Conservation (phyloP, 2,888 invertebrate species). For the Taenaris catops region DNA sequence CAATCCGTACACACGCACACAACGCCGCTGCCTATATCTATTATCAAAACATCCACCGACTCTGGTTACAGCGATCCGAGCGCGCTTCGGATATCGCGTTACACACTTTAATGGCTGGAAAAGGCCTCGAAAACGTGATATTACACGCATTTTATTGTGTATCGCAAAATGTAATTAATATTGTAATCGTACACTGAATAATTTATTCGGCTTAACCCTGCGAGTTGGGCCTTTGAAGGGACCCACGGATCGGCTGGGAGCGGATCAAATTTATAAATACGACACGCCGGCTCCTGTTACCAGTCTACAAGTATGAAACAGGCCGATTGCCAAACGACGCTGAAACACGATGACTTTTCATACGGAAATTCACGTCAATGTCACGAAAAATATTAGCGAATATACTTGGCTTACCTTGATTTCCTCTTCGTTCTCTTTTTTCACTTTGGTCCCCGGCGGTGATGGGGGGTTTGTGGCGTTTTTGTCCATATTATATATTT, state of each 20-base stretch:
- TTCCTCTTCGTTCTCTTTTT: slow-evolving; percentile 88
- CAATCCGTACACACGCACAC: slow-evolving; percentile 59
- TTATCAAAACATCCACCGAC: slow-evolving; percentile 78
- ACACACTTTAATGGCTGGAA: slow-evolving; percentile 80
- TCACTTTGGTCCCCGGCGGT: slow-evolving; percentile 70
- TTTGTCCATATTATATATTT: slow-evolving; percentile 68
- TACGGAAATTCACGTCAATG: slow-evolving; percentile 58
- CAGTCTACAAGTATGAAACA: slow-evolving; percentile 61
- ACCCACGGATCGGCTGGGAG: slow-evolving; percentile 24
- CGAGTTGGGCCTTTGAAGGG: slow-evolving; percentile 45
- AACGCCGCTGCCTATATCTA: slow-evolving; percentile 67
- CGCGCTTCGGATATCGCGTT: slow-evolving; percentile 77
- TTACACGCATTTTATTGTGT: slow-evolving; percentile 78
- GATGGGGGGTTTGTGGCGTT: slow-evolving; percentile 55
- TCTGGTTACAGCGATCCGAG: slow-evolving; percentile 78
- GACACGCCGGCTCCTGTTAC: slow-evolving; percentile 65
- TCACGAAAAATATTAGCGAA: slow-evolving; percentile 39
- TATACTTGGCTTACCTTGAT: slow-evolving; percentile 83
- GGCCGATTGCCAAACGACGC: slow-evolving; percentile 66
- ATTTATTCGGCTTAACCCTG: slow-evolving; percentile 66
- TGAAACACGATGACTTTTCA: slow-evolving; percentile 48
- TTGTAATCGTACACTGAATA: slow-evolving; percentile 67
- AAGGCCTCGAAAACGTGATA: slow-evolving; percentile 80
- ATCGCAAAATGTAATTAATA: slow-evolving; percentile 78
- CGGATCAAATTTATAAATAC: slow-evolving; percentile 76